Percentiles rank a stretch among this genome's conserved stretches.
Evolutionary conservation across 30 jellyfish, hydroid and myxozoan genomes (phyloP).

Genomic region (Aurelia sp.): DNA sequence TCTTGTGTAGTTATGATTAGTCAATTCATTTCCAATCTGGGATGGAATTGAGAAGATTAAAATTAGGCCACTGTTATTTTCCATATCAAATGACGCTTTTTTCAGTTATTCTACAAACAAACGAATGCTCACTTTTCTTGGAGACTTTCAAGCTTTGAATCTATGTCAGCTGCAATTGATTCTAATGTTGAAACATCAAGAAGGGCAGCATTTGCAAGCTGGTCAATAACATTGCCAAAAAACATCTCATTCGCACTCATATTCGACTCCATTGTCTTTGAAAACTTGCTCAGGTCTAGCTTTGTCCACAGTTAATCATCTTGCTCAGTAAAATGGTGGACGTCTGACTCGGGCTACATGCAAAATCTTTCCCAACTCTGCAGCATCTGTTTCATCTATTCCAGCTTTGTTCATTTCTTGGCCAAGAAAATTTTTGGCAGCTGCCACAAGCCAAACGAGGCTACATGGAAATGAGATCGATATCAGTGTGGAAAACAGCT

Average conservation of each 20-base stretch:
- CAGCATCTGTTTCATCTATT: too few relatives aligned
- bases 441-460: conserved; percentile 13
- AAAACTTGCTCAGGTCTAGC: background rate
- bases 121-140: conserved; percentile 11
- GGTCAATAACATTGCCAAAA: conserved; percentile 69
- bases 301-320: too few relatives aligned
- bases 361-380: too few relatives aligned
- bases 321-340: too few relatives aligned
- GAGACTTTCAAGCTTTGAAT: conserved; percentile 44
- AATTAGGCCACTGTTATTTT: too few relatives aligned
- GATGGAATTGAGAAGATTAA: too few relatives aligned
- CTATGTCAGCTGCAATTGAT: conserved; percentile 60
- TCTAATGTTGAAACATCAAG: conserved; percentile 56
- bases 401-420: background rate
- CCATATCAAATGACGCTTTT: too few relatives aligned
- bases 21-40: too few relatives aligned
- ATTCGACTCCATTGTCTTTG: conserved; percentile 29
- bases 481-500: background rate
- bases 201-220: conserved; percentile 59
- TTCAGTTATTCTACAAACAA: too few relatives aligned
- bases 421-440: background rate
- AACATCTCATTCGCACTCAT: conserved; percentile 53
- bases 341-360: too few relatives aligned
- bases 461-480: background rate
- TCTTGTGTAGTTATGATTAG: too few relatives aligned